Base-by-base conservation (phyloP, 2,113 vertebrate genomes). In the Nasalis larvatus region DNA sequence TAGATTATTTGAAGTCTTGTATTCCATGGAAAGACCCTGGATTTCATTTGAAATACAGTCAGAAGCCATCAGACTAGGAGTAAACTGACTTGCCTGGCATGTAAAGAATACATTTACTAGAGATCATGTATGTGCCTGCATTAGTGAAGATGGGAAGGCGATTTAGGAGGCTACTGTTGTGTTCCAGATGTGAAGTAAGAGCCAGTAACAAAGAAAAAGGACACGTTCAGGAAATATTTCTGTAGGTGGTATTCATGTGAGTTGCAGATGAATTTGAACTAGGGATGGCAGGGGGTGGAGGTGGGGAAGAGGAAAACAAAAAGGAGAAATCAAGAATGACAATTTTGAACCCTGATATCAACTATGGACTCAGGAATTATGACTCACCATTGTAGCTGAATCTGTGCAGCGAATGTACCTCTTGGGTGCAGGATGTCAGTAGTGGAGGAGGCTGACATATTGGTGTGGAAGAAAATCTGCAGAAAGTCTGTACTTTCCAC, bases 101-200 rank as follows among this genome's bases (percentile, higher is more conserved):
- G 68, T 66, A 35, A 25, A 83, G 20, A 93, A 66, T 11, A n/a
- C 2, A 37, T 78, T 47, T 95, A 35, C 21, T 89, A n/a, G 12
- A 27, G 27, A 8, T 18, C 7, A 0, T 7, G 1, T 42, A 0
- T 25, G n/a, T 27, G 18, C 9, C 30, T 4, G 12, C 3, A 27
- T 16, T 14, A 78, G 18, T 45, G 16, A 42, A 82, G n/a, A 52
- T 5, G 12, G 13, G 12, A 42, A 47, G 27, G 4, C 56, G 27
- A 3, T 16, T 92, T 56, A 52, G 40, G 35, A 77, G 37, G 14
- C 27, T 45, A 13, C 27, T 17, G 1, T 30, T 68, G 1, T 83
- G 58, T 77, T 58, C 30, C 18, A 86, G 35, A 89, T 56, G 6
- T 21, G 13, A 77, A 6, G 8, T 10, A 37, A 49, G n/a, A 49